Evolutionary conservation across 2,113 vertebrate species (phyloP).

Genomic region (Myrmecobius fasciatus): DNA sequence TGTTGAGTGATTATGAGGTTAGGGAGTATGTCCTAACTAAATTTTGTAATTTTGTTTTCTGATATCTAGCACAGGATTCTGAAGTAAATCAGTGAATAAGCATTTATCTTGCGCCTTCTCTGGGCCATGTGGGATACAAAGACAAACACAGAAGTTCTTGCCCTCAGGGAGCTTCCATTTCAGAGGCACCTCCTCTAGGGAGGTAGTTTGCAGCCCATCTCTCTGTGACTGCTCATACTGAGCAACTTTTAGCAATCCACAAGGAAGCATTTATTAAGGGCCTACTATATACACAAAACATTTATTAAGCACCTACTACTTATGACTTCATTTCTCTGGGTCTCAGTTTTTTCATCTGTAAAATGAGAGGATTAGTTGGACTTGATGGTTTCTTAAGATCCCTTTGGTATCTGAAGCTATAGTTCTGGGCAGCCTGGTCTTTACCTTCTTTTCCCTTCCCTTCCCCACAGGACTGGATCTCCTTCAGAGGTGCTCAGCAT

Average conservation of each 20-base stretch:
- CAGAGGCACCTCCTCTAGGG: background rate
- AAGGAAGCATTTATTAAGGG: background rate
- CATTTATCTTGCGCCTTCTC: background rate
- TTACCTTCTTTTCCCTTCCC: too few relatives aligned
- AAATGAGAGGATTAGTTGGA: background rate
- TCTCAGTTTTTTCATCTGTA: background rate
- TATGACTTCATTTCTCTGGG: background rate
- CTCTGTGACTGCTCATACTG: background rate
- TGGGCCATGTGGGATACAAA: background rate
- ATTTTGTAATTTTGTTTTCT: background rate
- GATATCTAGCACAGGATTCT: background rate
- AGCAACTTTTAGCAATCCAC: background rate
- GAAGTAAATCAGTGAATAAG: background rate
- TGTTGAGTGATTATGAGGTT: background rate
- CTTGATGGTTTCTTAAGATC: background rate
- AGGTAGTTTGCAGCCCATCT: background rate
- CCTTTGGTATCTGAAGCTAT: background rate
- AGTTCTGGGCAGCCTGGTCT: background rate
- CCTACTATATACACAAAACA: background rate
- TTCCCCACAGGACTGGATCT: background rate
- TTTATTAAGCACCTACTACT: too few relatives aligned
- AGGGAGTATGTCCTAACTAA: background rate
- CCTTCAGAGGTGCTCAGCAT: background rate
- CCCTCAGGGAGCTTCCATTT: background rate
- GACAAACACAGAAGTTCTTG: background rate